Evolutionary conservation across 2,888 invertebrate species (phyloP).

Genomic region (Philaethria dido): DNA sequence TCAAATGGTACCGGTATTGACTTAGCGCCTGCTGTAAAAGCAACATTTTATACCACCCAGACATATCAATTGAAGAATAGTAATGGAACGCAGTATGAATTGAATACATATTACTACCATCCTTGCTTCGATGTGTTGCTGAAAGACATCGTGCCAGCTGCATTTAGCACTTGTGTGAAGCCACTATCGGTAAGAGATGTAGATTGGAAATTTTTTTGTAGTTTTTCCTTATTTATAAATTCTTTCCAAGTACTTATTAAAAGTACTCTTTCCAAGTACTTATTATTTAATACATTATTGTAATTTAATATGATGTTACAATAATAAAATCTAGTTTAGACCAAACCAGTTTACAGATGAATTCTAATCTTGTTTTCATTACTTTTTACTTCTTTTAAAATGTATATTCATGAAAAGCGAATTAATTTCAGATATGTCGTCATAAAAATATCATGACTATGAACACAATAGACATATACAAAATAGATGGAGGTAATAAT

Average conservation of each 20-base stretch:
- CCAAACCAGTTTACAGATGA: background rate
- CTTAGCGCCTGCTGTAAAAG: conserved; percentile 60
- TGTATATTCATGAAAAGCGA: background rate
- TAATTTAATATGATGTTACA: background rate
- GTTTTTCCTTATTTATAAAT: conserved; percentile 14
- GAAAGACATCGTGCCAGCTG: conserved; percentile 49
- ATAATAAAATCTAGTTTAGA: conserved; percentile 7
- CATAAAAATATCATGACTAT: conserved; percentile 53
- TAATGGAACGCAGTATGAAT: conserved; percentile 52
- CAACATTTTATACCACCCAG: conserved; percentile 59
- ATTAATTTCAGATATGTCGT: conserved; percentile 63
- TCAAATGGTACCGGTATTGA: conserved; percentile 79
- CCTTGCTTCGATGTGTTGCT: conserved; percentile 66
- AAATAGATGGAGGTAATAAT: conserved; percentile 52
- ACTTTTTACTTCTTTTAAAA: background rate
- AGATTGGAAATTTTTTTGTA: conserved; percentile 32
- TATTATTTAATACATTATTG: background rate
- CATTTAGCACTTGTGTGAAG: conserved; percentile 53
- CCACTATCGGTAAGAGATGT: conserved; percentile 62
- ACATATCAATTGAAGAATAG: conserved; percentile 52
- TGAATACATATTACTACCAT: conserved; percentile 70
- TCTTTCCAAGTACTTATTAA: too few relatives aligned
- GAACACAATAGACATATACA: conserved; percentile 44
- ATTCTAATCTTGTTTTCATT: background rate
- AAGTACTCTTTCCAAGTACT: too few relatives aligned